These are phyloP conservation scores for Choristoneura fumiferana DNA, from an alignment of 1,140 invertebrate genomes.

Conservation along the genomic window DNA sequence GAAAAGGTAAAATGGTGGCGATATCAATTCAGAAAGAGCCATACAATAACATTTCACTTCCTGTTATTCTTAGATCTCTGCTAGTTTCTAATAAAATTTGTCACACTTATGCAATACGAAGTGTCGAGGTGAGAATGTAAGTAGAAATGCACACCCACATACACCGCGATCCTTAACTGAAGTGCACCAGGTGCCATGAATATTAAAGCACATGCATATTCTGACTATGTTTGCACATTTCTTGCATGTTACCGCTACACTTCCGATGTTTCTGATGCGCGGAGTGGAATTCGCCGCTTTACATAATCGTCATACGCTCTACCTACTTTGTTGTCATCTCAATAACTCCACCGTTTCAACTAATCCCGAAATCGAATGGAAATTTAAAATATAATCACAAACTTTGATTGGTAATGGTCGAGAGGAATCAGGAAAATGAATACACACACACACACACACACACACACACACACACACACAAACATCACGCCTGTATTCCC, in stretches of 20 bases:
- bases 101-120: not conserved
- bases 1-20: too few species aligned
- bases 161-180: conserved; percentile 35
- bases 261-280: conserved; percentile 8
- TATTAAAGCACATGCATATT: conserved; percentile 24
- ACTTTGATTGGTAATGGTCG: too few species aligned
- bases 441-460: too few species aligned
- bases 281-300: not conserved
- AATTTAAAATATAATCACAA: too few species aligned
- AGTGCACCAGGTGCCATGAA: conserved; percentile 47
- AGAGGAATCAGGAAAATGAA: too few species aligned
- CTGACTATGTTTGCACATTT: conserved; percentile 22
- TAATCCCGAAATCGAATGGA: too few species aligned
- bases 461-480: too few species aligned
- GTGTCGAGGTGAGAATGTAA: not conserved
- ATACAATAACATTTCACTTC: not conserved
- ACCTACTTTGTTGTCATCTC: too few species aligned
- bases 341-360: too few species aligned
- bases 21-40: too few species aligned
- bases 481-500: too few species aligned
- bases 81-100: conserved; percentile 25
- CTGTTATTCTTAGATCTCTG: conserved; percentile 20
- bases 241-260: conserved; percentile 14
- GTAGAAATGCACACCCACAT: not conserved
- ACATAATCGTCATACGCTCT: too few species aligned